Evolutionary conservation across 1,140 invertebrate genomes (phyloP), one percentile per base, ranked within the genome.

Genomic region (Chrysomallon squamiferum): DNA sequence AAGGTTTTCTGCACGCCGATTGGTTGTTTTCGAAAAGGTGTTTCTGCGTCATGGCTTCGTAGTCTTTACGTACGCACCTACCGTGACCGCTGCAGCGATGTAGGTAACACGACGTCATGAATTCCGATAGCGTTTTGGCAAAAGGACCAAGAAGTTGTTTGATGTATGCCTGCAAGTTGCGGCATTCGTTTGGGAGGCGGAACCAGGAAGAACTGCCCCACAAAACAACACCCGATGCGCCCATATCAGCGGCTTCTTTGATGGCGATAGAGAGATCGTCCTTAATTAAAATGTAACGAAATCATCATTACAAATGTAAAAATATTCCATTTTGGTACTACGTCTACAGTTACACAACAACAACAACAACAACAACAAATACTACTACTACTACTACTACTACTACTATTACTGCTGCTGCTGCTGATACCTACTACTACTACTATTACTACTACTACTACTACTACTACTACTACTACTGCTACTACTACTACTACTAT

Each of bases 121-220:
- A 74, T 11, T 57, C 63, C 15, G 68, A 68, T 29, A 74, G 25
- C 15, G 66, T 59, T 38, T 60, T 43, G 13, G 58, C 59, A 57
- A 64, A 74, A n/a, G 72, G 72, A 1, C 72, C 72, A 3, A 74
- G 56, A 0, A 61, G 43, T 1, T 41, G 66, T 56, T 68, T 61
- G 47, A 74, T 30, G 45, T 74, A 71, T 11, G 62, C 29, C 50
- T 71, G 65, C 22, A 71, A 56, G 3, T 58, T 49, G 2, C 25
- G 57, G 50, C 72, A 74, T 38, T 71, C 69, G 30, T 68, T 45
- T 35, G 30, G 63, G 6, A 59, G 59, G n/a, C 35, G 30, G 22
- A 66, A 66, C 3, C 30, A 15, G 18, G 20, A n/a, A 11, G 60
- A 63, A 22, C 63, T 66, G 11, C 67, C 72, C 72, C 72, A 74